Percentiles rank a stretch among this genome's conserved stretches.
Conservation (phyloP, 2,113 vertebrate genomes). For the Struthidea cinerea region DNA sequence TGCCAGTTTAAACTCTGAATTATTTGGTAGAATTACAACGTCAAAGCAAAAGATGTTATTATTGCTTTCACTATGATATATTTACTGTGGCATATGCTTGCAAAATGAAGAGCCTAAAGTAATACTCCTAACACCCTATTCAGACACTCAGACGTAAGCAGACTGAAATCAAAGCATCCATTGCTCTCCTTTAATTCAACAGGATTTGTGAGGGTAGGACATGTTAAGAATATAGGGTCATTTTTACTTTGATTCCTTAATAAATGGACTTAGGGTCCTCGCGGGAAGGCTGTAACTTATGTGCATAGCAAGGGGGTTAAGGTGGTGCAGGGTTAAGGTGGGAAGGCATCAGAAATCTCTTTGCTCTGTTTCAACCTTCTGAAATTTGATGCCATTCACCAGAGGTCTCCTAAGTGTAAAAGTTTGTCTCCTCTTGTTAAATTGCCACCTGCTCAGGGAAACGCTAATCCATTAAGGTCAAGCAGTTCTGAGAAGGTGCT, state of each 20-base stretch:
- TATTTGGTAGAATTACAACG: background rate
- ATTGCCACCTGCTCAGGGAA: constrained; percentile 80
- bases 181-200: background rate
- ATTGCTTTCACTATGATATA: background rate
- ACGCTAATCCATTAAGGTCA: constrained; percentile 89
- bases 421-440: constrained; percentile 78
- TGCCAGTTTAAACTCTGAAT: background rate
- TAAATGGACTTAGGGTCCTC: background rate
- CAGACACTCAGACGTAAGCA: background rate
- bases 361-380: constrained; percentile 10
- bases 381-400: constrained; percentile 68
- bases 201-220: background rate
- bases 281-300: background rate
- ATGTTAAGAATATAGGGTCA: constrained; percentile 5
- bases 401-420: constrained; percentile 74
- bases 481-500: constrained; percentile 76
- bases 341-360: constrained; percentile 3
- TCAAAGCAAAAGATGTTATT: background rate
- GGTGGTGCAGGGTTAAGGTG: constrained; percentile 25
- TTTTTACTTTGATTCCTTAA: constrained; percentile 53
- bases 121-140: constrained; percentile 19
- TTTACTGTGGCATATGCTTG: background rate
- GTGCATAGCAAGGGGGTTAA: constrained; percentile 10
- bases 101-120: background rate
- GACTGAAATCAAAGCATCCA: constrained; percentile 30